Evolutionary conservation across 2,797 vertebrate genomes (phyloP).

Genomic region (Peromyscus attwateri): DNA sequence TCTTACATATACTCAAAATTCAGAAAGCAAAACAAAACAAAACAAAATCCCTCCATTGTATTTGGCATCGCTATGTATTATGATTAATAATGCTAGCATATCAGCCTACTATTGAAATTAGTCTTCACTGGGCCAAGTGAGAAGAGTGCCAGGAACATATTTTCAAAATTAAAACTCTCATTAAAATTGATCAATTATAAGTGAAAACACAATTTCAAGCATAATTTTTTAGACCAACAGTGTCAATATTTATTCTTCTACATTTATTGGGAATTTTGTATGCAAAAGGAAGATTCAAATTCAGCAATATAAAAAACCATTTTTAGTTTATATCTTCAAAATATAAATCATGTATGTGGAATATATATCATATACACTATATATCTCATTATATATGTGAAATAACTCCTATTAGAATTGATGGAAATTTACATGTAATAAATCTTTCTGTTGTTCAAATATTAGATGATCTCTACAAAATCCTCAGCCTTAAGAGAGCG

Average conservation of each 20-base stretch:
- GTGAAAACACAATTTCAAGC: not conserved
- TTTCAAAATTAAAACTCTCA: not conserved
- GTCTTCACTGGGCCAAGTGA: not conserved
- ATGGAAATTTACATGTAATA: conserved; percentile 67
- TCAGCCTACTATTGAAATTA: conserved; percentile 7
- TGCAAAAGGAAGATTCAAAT: not conserved
- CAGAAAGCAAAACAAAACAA: not conserved
- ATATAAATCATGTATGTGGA: conserved; percentile 34
- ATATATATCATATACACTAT: not conserved
- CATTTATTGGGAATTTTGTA: conserved; percentile 11
- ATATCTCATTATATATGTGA: not conserved
- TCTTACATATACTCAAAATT: not conserved
- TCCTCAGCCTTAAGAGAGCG: too few species aligned
- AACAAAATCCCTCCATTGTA: not conserved
- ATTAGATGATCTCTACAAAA: too few species aligned
- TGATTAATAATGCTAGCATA: not conserved
- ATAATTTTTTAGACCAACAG: not conserved
- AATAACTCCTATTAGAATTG: conserved; percentile 63
- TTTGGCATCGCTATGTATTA: not conserved
- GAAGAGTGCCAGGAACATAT: not conserved
- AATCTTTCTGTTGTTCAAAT: not conserved
- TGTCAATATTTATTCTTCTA: not conserved
- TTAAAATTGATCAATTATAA: not conserved
- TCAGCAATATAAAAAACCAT: not conserved
- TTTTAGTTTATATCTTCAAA: conserved; percentile 62